phyloP scores from a whole-genome alignment of 2,113 vertebrate genomes.

The Manacus vitellinus region DNA sequence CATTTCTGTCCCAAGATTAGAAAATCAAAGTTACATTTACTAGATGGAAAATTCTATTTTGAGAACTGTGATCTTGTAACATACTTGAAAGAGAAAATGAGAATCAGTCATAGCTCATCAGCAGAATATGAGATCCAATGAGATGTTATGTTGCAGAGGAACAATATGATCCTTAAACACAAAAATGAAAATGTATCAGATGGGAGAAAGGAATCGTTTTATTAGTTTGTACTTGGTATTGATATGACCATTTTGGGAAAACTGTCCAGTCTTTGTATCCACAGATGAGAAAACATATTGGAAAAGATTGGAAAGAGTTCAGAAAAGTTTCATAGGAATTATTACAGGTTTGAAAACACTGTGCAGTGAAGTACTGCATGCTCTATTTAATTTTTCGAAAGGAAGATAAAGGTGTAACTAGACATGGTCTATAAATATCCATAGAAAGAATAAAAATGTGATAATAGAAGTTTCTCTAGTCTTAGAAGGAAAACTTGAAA shows the following conservation, averaged over 20 bases:
- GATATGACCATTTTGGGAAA: neutral
- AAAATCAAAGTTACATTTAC: conserved; percentile 24
- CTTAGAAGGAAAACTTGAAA: neutral
- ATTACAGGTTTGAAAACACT: conserved; percentile 32
- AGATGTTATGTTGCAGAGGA: neutral
- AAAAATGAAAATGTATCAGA: neutral
- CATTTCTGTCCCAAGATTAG: neutral
- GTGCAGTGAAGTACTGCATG: neutral
- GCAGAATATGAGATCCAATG: neutral
- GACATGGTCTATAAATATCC: conserved; percentile 31
- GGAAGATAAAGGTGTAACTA: neutral
- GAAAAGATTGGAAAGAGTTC: neutral
- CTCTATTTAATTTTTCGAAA: conserved; percentile 45
- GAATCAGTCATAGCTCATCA: neutral
- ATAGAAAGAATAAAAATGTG: conserved; percentile 5
- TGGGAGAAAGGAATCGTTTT: neutral
- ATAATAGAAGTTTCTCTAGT: neutral
- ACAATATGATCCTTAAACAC: neutral
- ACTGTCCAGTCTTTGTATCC: neutral
- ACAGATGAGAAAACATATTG: neutral
- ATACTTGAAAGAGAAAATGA: neutral
- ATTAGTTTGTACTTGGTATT: neutral
- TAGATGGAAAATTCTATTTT: neutral
- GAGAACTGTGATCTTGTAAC: conserved; percentile 1
- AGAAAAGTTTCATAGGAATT: neutral